Conservation (phyloP, 2,797 vertebrate genomes). For the Takifugu ocellatus region DNA sequence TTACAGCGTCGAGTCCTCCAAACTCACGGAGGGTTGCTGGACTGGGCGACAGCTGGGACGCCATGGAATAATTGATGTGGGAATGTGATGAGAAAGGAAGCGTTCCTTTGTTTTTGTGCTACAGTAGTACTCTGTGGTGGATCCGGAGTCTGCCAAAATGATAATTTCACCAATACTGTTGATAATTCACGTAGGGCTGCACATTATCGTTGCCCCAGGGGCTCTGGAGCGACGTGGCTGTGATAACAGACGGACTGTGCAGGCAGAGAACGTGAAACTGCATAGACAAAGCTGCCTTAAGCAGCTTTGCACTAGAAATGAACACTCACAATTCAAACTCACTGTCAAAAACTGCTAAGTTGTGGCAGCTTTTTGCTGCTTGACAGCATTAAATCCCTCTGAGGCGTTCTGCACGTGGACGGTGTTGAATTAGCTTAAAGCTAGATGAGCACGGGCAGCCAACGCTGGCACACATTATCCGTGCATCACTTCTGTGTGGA, state of each 20-base stretch:
- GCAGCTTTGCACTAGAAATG: conserved; percentile 65
- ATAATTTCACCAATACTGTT: not conserved
- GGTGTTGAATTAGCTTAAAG: conserved; percentile 35
- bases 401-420: conserved; percentile 13
- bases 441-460: conserved; percentile 34
- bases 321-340: conserved; percentile 50
- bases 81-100: not conserved
- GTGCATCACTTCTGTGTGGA: conserved; percentile 33
- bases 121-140: not conserved
- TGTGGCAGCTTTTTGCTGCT: conserved; percentile 20
- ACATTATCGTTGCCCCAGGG: conserved; percentile 4
- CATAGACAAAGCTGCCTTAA: conserved; percentile 65
- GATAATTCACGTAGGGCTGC: conserved; percentile 1
- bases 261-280: conserved; percentile 46
- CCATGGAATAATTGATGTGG: no score
- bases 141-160: no score
- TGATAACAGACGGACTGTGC: conserved; percentile 46
- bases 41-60: no score
- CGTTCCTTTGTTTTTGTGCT: not conserved
- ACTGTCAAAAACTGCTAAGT: conserved; percentile 37
- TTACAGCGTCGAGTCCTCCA: conserved; percentile 31
- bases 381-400: conserved; percentile 19
- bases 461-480: conserved; percentile 36
- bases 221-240: conserved; percentile 18
- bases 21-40: no score